Evolutionary conservation across 2,797 vertebrate genomes (phyloP).

Genomic region (Ptychadena robeensis): DNA sequence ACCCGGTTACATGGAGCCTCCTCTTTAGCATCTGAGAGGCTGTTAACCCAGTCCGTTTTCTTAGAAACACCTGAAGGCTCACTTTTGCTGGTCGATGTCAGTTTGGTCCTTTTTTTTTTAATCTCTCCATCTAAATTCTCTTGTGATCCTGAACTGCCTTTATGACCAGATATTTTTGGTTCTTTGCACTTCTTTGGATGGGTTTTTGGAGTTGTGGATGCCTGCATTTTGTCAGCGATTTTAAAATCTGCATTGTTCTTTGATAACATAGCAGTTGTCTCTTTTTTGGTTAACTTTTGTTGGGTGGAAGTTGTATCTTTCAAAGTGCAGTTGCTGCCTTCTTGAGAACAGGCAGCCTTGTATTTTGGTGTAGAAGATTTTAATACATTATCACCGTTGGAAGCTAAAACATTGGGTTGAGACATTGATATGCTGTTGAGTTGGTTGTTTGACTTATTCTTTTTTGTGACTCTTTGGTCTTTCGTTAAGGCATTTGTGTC

Average conservation of each 20-base stretch:
- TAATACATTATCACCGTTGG: constrained; percentile 63
- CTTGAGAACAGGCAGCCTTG: constrained; percentile 69
- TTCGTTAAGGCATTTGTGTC: constrained; percentile 46
- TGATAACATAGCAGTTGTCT: constrained; percentile 64
- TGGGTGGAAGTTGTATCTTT: constrained; percentile 62
- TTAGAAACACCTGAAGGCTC: constrained; percentile 72
- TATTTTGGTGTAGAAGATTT: constrained; percentile 72
- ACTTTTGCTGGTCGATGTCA: constrained; percentile 68
- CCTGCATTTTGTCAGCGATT: constrained; percentile 71
- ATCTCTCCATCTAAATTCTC: constrained; percentile 83
- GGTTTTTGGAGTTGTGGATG: constrained; percentile 65
- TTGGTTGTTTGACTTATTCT: background rate
- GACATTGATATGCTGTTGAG: constrained; percentile 29
- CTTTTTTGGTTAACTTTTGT: constrained; percentile 69
- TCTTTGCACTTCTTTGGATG: constrained; percentile 85
- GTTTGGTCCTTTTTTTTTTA: constrained; percentile 82
- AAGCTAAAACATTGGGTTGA: fast-evolving
- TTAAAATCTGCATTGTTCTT: constrained; percentile 70
- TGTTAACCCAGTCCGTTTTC: constrained; percentile 74
- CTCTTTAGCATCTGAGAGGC: constrained; percentile 82
- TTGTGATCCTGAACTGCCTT: constrained; percentile 77
- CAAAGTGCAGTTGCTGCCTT: constrained; percentile 47
- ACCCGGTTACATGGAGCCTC: constrained; percentile 83
- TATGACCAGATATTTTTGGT: constrained; percentile 73
- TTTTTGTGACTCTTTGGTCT: constrained; percentile 16